Base-by-base conservation (phyloP, 2,888 invertebrate genomes). In the Bellardia pandia region DNA sequence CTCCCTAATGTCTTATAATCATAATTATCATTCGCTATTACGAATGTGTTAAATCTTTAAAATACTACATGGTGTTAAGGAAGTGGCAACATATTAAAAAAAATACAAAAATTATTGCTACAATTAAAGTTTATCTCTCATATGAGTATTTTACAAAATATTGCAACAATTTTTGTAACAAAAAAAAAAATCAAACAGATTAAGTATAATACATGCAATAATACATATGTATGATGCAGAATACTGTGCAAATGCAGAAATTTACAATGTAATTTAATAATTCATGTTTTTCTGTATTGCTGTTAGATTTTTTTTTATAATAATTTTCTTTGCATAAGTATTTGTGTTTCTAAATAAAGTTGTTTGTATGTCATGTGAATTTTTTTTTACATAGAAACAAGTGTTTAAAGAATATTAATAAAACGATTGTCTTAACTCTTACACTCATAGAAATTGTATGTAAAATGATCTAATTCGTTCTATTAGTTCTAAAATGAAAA, bases 321-420 rank as follows among this genome's bases (percentile, higher is more conserved):
- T 14, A 37, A 48, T 69, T 69, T 69, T 9, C 68, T 72, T 23
- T 72, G 23, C 14, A 68, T 69, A 51, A 69, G n/a, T 8, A 69
- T 45, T 1, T 9, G 30, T 45, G 30, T 60, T 13, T 45, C 1
- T 74, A 13, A 75, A 58, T 23, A 42, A 66, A 53, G 13, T 51
- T 71, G 51, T 80, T 75, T 71, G 80, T 79, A 53, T 79, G 79
- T 79, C 75, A 75, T 85, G 85, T 69, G 79, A 85, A 83, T 64
- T 76, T 62, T 23, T 62, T 23, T 51, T 16, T 62, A 51, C 16
- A 51, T 8, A 69, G 58, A 33, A 68, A 66, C 42, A 71, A 33
- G 30, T 81, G 45, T 72, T 71, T 40, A 60, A 60, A 66, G 37
- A 76, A 79, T 23, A 58, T 40, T 56, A 60, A 79, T 68, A 60